A percentile compares a stretch with the other conserved stretches of the same genome.
phyloP scores from a whole-genome alignment of 2,797 vertebrate species.

The Dryobates pubescens region DNA sequence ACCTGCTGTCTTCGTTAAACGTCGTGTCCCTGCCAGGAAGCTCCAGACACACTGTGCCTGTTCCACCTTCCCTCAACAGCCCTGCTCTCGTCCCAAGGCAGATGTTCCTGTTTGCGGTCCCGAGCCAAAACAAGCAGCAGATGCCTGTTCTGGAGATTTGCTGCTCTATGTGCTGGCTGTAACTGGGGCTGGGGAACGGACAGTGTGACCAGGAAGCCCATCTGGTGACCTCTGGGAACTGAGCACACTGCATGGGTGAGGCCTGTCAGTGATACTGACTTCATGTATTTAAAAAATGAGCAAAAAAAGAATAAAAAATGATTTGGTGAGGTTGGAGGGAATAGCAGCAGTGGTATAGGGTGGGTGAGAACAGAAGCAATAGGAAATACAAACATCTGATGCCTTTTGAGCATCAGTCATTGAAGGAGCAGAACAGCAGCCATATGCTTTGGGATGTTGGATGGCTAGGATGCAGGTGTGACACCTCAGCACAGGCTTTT shows the following conservation, averaged over 20 bases:
- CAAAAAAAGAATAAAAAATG: rapidly evolving
- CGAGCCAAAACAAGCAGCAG: not conserved
- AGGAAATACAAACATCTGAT: not conserved
- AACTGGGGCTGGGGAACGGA: not conserved
- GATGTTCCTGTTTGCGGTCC: not conserved
- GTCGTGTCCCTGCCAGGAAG: not conserved
- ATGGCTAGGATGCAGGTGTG: not conserved
- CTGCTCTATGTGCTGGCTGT: not conserved
- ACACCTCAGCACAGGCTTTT: not conserved
- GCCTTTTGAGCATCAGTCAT: not conserved
- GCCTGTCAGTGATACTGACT: not conserved
- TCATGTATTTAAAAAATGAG: not conserved
- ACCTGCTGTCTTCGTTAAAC: not conserved
- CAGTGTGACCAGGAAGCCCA: rapidly evolving
- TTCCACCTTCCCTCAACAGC: not conserved
- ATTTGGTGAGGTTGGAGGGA: not conserved
- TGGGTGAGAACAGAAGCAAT: not conserved
- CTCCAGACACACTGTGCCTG: rapidly evolving
- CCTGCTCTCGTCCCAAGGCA: rapidly evolving
- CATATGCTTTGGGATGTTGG: rapidly evolving
- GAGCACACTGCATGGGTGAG: rapidly evolving
- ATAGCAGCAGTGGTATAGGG: not conserved
- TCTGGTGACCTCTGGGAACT: not conserved
- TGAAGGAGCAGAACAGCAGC: not conserved
- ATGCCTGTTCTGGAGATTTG: not conserved